A percentile compares a stretch with the other conserved stretches of the same genome.
These are phyloP conservation scores for Agelastica alni DNA, from an alignment of 2,888 invertebrate species.

Conservation along the genomic window DNA sequence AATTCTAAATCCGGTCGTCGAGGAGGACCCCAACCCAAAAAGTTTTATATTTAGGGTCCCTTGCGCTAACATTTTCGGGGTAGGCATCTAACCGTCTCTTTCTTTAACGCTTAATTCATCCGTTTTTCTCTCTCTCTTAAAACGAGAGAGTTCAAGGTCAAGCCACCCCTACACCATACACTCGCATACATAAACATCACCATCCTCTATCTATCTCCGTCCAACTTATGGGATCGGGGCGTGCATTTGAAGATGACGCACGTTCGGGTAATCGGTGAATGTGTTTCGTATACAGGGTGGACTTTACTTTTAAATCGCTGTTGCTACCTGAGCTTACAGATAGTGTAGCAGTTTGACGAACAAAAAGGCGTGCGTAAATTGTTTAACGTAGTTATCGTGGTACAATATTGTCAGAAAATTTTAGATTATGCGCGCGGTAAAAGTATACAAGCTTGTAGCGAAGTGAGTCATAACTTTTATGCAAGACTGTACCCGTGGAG, in stretches of 20 bases:
- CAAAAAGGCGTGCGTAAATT: too few species aligned
- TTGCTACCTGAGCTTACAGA: conserved; percentile 16
- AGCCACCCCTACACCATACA: conserved; percentile 49
- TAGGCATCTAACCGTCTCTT: conserved; percentile 22
- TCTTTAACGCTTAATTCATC: conserved; percentile 3
- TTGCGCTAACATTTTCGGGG: conserved; percentile 30
- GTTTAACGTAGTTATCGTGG: too few species aligned
- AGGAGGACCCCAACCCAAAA: conserved; percentile 38
- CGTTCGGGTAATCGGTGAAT: conserved; percentile 41
- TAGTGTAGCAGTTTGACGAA: neutral
- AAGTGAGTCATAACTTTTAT: too few species aligned
- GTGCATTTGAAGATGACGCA: conserved; percentile 33
- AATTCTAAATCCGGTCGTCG: conserved; percentile 49
- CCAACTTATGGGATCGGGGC: conserved; percentile 22
- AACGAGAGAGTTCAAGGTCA: conserved; percentile 52
- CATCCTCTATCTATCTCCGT: conserved; percentile 30
- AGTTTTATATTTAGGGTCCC: conserved; percentile 17
- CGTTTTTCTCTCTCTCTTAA: conserved; percentile 18
- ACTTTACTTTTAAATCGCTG: conserved; percentile 2
- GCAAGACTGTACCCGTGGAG: too few species aligned
- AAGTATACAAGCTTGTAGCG: too few species aligned
- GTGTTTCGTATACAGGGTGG: conserved; percentile 23
- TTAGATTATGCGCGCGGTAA: too few species aligned
- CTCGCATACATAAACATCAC: conserved; percentile 26
- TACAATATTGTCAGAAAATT: too few species aligned